phyloP scores from a whole-genome alignment of 2,113 vertebrate genomes.

The Phaethornis superciliosus region DNA sequence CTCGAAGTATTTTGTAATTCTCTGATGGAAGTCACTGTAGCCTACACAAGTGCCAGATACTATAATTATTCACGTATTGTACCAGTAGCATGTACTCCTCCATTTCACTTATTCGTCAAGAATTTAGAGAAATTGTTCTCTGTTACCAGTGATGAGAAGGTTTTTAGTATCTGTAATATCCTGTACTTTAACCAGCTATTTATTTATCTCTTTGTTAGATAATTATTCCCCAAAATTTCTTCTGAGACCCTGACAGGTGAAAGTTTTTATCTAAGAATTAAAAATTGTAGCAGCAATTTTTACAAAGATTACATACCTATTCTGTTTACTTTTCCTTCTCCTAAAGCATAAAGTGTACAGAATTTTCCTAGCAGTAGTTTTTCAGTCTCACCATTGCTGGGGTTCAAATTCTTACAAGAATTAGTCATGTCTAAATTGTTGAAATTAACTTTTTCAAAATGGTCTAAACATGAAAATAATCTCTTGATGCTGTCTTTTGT shows the following conservation, averaged over 20 bases:
- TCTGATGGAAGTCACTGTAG: neutral
- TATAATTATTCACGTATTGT: neutral
- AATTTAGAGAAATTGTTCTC: neutral
- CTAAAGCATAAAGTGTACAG: neutral
- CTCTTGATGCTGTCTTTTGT: neutral
- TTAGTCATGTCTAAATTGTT: neutral
- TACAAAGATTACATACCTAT: neutral
- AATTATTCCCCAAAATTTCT: neutral
- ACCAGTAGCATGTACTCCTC: neutral
- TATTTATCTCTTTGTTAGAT: neutral
- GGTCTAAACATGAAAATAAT: neutral
- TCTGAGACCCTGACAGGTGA: neutral
- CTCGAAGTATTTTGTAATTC: neutral
- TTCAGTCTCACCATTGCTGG: neutral
- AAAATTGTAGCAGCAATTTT: neutral
- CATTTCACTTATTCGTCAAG: neutral
- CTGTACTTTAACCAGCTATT: neutral
- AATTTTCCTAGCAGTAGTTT: neutral
- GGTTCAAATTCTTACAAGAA: neutral
- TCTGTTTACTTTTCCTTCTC: neutral
- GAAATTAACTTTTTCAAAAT: neutral
- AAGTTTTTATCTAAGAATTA: neutral
- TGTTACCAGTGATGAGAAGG: neutral
- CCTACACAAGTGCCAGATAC: neutral
- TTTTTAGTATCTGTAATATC: neutral